Evolutionary conservation across 2,797 vertebrate species (phyloP).

Genomic region (Mico argentatus): DNA sequence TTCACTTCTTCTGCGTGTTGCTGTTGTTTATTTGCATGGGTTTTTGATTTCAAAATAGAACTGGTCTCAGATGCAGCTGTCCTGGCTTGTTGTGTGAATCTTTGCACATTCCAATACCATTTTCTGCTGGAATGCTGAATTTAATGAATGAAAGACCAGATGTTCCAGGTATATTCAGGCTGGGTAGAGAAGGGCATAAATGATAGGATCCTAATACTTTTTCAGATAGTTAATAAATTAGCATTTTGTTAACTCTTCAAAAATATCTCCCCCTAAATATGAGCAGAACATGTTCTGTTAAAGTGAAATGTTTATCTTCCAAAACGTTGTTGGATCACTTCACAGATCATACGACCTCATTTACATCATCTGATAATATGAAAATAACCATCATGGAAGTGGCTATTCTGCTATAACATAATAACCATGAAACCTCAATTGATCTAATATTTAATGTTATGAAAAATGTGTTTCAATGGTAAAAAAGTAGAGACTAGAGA

Average conservation of each 20-base stretch:
- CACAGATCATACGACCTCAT: not conserved
- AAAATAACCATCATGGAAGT: not conserved
- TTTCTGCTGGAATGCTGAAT: slow-evolving; percentile 61
- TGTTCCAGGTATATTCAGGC: slow-evolving; percentile 53
- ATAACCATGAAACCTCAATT: not conserved
- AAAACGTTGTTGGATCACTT: slow-evolving; percentile 6
- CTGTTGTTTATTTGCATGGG: slow-evolving; percentile 59
- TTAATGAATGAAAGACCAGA: slow-evolving; percentile 64
- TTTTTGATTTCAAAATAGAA: slow-evolving; percentile 69
- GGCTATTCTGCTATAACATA: not conserved
- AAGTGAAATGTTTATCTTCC: slow-evolving; percentile 1
- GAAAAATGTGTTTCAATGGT: not conserved
- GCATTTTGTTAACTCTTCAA: slow-evolving; percentile 9
- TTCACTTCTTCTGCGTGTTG: slow-evolving; percentile 39
- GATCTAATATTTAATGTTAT: not conserved
- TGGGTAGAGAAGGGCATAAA: not conserved
- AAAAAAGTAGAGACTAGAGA: not conserved
- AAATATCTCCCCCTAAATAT: not conserved
- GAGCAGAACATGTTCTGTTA: not conserved
- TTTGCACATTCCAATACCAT: slow-evolving; percentile 69
- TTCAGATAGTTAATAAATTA: slow-evolving; percentile 1
- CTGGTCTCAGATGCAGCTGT: slow-evolving; percentile 64
- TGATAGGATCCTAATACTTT: not conserved
- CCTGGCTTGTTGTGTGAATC: slow-evolving; percentile 60
- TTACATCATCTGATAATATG: not conserved